Evolutionary conservation across 2,797 vertebrate species (phyloP), one percentile per base, ranked within the genome.

Genomic region (Acanthopagrus latus): DNA sequence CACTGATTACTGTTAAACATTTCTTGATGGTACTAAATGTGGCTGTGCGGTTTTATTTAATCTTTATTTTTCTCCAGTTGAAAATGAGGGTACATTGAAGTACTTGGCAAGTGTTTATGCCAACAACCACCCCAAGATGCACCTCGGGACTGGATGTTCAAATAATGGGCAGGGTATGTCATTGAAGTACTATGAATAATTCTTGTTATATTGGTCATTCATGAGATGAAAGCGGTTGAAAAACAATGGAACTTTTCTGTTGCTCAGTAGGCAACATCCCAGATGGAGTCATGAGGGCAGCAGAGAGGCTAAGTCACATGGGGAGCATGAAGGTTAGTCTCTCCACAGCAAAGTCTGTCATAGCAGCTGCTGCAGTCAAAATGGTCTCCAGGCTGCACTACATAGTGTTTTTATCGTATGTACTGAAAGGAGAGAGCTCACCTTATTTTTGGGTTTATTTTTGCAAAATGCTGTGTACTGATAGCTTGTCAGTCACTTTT

Each of bases 281-380:
- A 41, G 96, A 96, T 8, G 98, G 98, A 66, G 96, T 99, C 52
- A 95, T 99, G 87, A 96, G 96, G 79, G 98, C 97, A 74, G 97
- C 98, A 0, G 96, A 97, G 66, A 97, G 96, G 95, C 95, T 97
- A 82, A 97, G 97, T 89, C 97, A 99, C 89, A 92, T 97, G 95
- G 97, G 98, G 62, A 99, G 98, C 74, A 99, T 99, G 98, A 98
- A 99, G 97, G 98, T 97, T 94, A 71, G 85, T 65, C 7, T 63
- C 21, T 64, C 12, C 12, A 50, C 17, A 3, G 3, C 46, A 5
- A 14, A 46, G 14, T 43, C 13, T 41, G 7, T 63, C 21, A 20
- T 14, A 9, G 4, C 25, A 64, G 44, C 18, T 20, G 25, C 41
- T 33, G 25, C 12, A 57, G 9, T 50, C 51, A 60, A 44, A 7